phyloP scores from a whole-genome alignment of 2,113 vertebrate genomes.

The Grammomys surdaster region DNA sequence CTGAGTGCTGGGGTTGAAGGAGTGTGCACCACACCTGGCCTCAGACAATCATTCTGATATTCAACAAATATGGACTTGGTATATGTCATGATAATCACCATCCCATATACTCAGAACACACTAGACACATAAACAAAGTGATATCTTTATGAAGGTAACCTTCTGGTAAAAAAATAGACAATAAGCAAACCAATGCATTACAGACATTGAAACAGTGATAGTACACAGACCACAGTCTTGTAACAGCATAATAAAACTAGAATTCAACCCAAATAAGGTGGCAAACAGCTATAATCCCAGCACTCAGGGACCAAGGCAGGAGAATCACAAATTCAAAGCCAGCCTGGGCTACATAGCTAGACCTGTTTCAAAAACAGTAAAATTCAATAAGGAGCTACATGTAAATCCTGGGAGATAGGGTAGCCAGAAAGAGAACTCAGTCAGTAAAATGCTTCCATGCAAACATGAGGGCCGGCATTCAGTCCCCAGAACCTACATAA shows the following conservation, averaged over 20 bases:
- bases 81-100: not conserved
- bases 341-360: not conserved
- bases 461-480: not conserved
- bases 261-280: not conserved
- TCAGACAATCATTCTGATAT: not conserved
- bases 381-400: slow-evolving; percentile 17
- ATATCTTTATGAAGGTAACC: not conserved
- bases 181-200: not conserved
- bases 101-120: not conserved
- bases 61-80: not conserved
- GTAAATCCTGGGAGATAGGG: not conserved
- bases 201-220: slow-evolving; percentile 17
- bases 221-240: not conserved
- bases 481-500: not conserved
- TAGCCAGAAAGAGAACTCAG: not conserved
- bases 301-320: not conserved
- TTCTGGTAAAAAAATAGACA: slow-evolving; percentile 8
- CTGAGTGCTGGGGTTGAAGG: not conserved
- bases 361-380: not conserved
- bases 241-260: not conserved
- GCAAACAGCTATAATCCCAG: not conserved
- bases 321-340: not conserved
- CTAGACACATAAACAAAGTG: not conserved
- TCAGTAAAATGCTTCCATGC: not conserved
- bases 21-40: not conserved